These are phyloP conservation scores for Lasioglossum zephyrum DNA, from an alignment of 2,888 invertebrate genomes.

Conservation along the genomic window DNA sequence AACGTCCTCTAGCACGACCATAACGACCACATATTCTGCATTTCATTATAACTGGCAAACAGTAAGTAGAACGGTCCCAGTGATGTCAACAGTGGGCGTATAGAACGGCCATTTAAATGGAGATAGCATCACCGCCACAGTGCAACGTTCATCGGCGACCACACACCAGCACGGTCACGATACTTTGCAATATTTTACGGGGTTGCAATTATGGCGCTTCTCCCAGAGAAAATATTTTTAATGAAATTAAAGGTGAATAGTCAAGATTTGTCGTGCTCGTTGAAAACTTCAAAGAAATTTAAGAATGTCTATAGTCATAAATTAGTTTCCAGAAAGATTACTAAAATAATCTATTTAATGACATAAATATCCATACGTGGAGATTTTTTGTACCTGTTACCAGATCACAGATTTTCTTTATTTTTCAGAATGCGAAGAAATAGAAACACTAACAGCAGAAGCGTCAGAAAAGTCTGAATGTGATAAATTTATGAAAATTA, in stretches of 20 bases:
- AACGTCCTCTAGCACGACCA: constrained; percentile 2
- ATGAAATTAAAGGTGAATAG: background rate
- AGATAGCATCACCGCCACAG: background rate
- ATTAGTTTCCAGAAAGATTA: background rate
- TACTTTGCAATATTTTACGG: background rate
- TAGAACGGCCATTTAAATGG: constrained; percentile 1
- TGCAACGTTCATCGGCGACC: background rate
- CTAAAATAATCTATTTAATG: background rate
- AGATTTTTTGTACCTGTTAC: background rate
- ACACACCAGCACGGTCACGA: background rate
- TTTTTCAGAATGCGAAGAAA: background rate
- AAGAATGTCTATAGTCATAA: too few species aligned
- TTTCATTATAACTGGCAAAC: constrained; percentile 12
- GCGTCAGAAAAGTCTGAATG: background rate
- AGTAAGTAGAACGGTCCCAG: constrained; percentile 1
- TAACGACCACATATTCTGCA: constrained; percentile 11
- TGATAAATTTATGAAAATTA: background rate
- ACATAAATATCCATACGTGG: background rate
- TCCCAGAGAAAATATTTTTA: background rate
- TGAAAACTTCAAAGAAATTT: background rate
- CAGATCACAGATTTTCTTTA: background rate
- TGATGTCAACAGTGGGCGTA: background rate
- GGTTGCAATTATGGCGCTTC: background rate
- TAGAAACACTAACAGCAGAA: background rate
- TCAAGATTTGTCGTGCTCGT: background rate